Conservation (phyloP, 1,140 invertebrate species). For the Gonatopus flavifemur region DNA sequence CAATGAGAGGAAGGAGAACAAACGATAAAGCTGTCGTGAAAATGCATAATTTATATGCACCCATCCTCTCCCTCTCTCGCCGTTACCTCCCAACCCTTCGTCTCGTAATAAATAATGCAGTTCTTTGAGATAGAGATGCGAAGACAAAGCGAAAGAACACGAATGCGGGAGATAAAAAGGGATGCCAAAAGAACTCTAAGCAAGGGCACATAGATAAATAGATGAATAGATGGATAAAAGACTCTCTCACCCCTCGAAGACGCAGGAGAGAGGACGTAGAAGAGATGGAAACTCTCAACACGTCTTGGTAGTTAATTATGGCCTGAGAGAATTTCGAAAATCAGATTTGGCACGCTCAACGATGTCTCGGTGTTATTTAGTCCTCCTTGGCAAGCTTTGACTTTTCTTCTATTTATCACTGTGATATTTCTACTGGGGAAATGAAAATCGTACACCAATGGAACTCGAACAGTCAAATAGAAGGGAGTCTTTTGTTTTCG, state of each 20-base stretch:
- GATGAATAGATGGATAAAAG: no score
- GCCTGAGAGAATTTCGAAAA: conserved; percentile 8
- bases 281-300: not conserved
- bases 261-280: not conserved
- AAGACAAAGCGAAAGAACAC: conserved; percentile 8
- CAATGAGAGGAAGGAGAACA: conserved; percentile 50
- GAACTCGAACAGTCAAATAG: no score
- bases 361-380: no score
- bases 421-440: no score
- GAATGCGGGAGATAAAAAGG: not conserved
- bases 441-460: no score
- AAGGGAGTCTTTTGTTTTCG: no score
- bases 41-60: conserved; percentile 50
- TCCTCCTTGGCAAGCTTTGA: no score
- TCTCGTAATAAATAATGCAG: conserved; percentile 34
- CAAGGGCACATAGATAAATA: no score
- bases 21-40: conserved; percentile 48
- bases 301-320: conserved; percentile 24
- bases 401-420: no score
- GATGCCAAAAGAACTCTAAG: not conserved
- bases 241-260: no score
- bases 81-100: conserved; percentile 26
- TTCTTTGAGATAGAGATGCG: conserved; percentile 20
- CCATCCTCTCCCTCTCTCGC: conserved; percentile 23
- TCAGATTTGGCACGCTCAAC: conserved; percentile 17